Evolutionary conservation across 2,797 vertebrate genomes (phyloP).

Genomic region (Molossus molossus): DNA sequence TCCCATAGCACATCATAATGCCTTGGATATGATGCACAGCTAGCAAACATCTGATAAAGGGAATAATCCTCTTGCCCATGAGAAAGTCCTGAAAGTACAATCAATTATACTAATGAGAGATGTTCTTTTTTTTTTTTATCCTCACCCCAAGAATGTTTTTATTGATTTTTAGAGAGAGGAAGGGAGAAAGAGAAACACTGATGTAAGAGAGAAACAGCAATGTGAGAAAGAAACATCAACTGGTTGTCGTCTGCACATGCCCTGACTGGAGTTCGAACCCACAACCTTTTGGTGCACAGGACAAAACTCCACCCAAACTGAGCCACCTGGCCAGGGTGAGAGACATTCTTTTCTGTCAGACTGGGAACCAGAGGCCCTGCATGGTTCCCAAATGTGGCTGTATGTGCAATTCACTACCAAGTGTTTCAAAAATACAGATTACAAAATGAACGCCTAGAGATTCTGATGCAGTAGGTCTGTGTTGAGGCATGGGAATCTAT

Average conservation of each 20-base stretch:
- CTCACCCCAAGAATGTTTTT: neutral
- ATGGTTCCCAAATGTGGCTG: neutral
- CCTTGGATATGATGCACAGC: neutral
- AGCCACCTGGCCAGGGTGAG: neutral
- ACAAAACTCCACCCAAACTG: neutral
- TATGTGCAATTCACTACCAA: neutral
- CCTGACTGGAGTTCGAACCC: neutral
- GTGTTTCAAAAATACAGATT: neutral
- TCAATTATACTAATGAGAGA: neutral
- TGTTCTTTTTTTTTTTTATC: neutral
- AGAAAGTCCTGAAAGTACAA: constrained; percentile 16
- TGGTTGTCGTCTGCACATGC: neutral
- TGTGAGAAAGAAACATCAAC: neutral
- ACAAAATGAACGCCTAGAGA: constrained; percentile 25
- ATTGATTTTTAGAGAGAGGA: neutral
- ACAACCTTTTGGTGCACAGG: neutral
- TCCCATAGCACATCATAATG: neutral
- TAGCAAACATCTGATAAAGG: constrained; percentile 11
- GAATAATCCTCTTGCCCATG: neutral
- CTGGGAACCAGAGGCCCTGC: neutral
- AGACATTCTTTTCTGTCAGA: neutral
- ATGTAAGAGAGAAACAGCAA: neutral
- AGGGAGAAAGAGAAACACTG: neutral
- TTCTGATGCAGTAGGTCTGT: neutral
- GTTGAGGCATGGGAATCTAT: neutral